Base-by-base conservation (phyloP, 2,888 invertebrate genomes). In the Ennomos quercinarius region DNA sequence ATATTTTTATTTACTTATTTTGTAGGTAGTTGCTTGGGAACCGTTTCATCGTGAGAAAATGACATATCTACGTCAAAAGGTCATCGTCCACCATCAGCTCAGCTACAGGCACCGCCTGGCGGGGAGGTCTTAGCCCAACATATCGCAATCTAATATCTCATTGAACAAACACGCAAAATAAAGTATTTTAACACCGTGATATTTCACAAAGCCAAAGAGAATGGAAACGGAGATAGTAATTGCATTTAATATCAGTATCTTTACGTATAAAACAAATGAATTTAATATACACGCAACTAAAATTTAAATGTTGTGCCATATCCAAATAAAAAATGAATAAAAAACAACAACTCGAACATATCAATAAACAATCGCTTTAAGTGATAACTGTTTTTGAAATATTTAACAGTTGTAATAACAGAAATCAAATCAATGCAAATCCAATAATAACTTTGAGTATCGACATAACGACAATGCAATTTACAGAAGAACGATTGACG, bases 141-240 rank as follows among this genome's bases (percentile, higher is more conserved):
- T 91, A 92, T 91, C 91, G 90, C 87, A 82, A 75, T 49, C 74
- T 72, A 81, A 83, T 78, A 81, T 84, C 77, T 84, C 76, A 78
- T 74, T 39, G 52, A 40, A 45, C 76, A 74, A 71, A 76, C 77
- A 78, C 64, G 34, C 47, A 50, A 57, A 61, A 56, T 51, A 84
- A 87, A 85, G 83, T 86, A 88, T 84, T 86, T 77, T 81, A 81
- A 89, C 83, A 79, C 85, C 84, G 91, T 92, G 91, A 92, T 91
- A 91, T 84, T 83, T 88, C 90, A 87, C 87, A 89, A 89, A 89
- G 81, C 92, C 92, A 92, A 92, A 91, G 91, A 92, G 80, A 84
- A 81, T 70, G 77, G 75, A 61, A 61, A 56, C 39, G 51, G 55
- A 55, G 60, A 70, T 78, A 81, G 73, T 81, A 69, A 68, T 69